Base-by-base conservation (phyloP, 2,888 invertebrate species). In the Melanostoma mellinum region DNA sequence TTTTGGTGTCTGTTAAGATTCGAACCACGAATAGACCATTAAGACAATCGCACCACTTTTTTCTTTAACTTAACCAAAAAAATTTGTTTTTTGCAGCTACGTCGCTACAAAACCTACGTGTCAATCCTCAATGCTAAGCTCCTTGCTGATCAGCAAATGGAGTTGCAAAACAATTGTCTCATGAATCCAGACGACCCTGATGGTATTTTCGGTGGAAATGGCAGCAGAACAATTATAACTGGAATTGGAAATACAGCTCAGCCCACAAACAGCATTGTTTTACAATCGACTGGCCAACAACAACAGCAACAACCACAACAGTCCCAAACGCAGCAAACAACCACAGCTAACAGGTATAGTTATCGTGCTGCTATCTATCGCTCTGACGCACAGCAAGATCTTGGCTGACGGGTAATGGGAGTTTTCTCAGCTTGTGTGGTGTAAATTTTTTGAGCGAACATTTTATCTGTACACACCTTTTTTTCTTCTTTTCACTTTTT, bases 391-490 rank as follows among this genome's bases (percentile, higher is more conserved):
- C 92, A 93, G 89, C 93, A 93, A 90, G 94, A 94, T 91, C 93
- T 94, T 92, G 94, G 94, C 93, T 95, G 95, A 96, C 95, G 95
- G 92, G 95, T 95, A 93, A 94, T 95, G 94, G 94, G 94, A 92
- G 94, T 95, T 92, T 94, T 95, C 93, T 95, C 95, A 92, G 95
- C 95, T 93, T 95, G 95, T 93, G 94, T 95, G 93, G 94, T 95
- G 93, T 95, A 91, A 89, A 86, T 72, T 78, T 73, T 61, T 65
- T 74, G 67, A 63, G 63, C 69, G 71, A 55, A 72, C 65, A 67
- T 48, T 77, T 80, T 82, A 76, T 73, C 56, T 50, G 33, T 56
- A 69, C 50, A 50, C 36, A 32, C 35, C 48, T 63, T 38, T 65
- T 10, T 68, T 72, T 10, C 36, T 50, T 61, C 58, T 44, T 56